phyloP scores from a whole-genome alignment of 30 jellyfish, hydroid and myxozoan genomes.

The Aurelia sp. region DNA sequence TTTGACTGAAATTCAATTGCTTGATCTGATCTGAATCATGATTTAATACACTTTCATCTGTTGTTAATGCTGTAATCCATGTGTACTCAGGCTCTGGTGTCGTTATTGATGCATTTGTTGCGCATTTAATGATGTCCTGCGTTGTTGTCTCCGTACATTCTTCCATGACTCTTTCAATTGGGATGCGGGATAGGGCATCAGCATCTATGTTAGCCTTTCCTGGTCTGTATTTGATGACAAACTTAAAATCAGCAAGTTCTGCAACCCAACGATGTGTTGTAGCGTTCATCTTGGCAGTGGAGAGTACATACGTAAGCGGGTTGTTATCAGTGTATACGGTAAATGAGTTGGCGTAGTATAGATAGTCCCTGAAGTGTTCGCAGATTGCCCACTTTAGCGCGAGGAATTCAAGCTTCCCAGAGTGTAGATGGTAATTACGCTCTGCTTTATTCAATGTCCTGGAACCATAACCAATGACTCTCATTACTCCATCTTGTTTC shows the following conservation, averaged over 20 bases:
- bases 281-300: conserved; percentile 47
- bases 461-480: conserved; percentile 37
- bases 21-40: conserved; percentile 4
- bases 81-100: conserved; percentile 28
- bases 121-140: not conserved
- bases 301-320: conserved; percentile 6
- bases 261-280: conserved; percentile 55
- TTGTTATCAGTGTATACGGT: conserved; percentile 25
- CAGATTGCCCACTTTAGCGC: conserved; percentile 38
- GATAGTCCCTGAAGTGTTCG: conserved; percentile 15
- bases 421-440: conserved; percentile 27
- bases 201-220: conserved; percentile 59
- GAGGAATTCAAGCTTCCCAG: not conserved
- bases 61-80: conserved; percentile 13
- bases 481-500: conserved; percentile 8
- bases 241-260: conserved; percentile 46
- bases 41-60: not conserved
- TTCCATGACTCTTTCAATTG: not conserved
- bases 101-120: not conserved
- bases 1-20: conserved; percentile 1
- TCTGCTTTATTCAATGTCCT: conserved; percentile 18
- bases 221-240: conserved; percentile 45
- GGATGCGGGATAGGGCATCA: conserved; percentile 32
- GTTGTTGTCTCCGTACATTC: not conserved
- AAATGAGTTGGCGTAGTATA: conserved; percentile 7